Evolutionary conservation across 2,113 vertebrate species (phyloP).

Genomic region (Anarrhichthys ocellatus): DNA sequence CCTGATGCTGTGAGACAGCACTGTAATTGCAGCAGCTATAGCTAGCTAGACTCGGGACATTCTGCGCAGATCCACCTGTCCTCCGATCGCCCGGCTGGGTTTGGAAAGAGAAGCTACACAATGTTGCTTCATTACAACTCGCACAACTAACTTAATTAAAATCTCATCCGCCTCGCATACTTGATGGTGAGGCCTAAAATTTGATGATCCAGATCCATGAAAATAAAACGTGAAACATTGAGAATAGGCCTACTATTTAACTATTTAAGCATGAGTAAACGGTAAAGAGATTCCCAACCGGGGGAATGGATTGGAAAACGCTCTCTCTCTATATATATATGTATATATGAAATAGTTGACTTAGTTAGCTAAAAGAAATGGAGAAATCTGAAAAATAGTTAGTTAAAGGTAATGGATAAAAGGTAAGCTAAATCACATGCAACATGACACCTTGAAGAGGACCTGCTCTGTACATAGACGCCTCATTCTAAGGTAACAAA

Average conservation of each 20-base stretch:
- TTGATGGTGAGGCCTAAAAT: constrained; percentile 19
- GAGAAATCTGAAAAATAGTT: too few species aligned
- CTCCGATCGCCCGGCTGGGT: constrained; percentile 41
- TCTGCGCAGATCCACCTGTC: constrained; percentile 59
- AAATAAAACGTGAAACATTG: constrained; percentile 1
- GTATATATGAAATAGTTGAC: too few species aligned
- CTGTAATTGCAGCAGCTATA: constrained; percentile 70
- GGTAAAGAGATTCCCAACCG: background rate
- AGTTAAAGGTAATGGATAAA: too few species aligned
- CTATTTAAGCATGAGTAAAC: constrained; percentile 4
- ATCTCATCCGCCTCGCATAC: constrained; percentile 33
- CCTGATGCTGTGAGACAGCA: constrained; percentile 68
- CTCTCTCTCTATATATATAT: too few species aligned
- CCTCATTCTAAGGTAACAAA: background rate
- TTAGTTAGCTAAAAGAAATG: too few species aligned
- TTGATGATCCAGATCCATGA: constrained; percentile 34
- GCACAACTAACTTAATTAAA: constrained; percentile 53
- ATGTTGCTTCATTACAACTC: constrained; percentile 67
- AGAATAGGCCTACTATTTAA: background rate
- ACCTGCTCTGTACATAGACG: background rate
- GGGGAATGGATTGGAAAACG: background rate
- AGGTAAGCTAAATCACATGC: background rate
- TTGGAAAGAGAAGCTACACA: constrained; percentile 55
- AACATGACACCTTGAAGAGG: background rate
- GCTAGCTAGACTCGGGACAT: constrained; percentile 64